Base-by-base conservation (phyloP, 2,797 vertebrate species). In the Silurus aristotelis region DNA sequence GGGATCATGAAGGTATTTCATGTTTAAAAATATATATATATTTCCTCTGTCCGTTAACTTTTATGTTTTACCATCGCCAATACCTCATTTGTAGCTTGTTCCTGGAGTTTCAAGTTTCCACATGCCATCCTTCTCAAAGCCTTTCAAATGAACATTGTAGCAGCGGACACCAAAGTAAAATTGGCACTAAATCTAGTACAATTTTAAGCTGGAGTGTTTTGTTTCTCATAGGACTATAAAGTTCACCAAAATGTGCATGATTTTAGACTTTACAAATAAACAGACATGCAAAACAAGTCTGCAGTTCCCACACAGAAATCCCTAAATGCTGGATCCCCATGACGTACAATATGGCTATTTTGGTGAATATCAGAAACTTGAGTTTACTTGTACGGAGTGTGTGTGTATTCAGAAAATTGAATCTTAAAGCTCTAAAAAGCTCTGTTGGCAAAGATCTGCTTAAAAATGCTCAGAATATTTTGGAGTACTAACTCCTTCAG, bases 381-480 rank as follows among this genome's bases (percentile, higher is more conserved):
- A 22, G 31, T 25, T 66, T 80, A 25, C 78, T 48, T 52, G 1
- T 19, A 52, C n/a, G 4, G n/a, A 80, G 38, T 22, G 3, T 77
- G 3, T 77, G 27, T 77, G 27, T 77, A 15, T 76, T 58, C 6
- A 77, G 6, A 52, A 60, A 20, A 63, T n/a, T 79, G 2, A 12
- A 79, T 8, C 20, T 63, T 79, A 46, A 63, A 79, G 60, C 60
- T 63, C 60, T 25, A 60, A 17, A 31, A 76, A 76, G 73, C 8
- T 12, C 56, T 2, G 20, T 22, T 63, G 77, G 20, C 77, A 64
- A 48, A 25, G 77, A 46, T 78, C 5, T 63, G 46, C 55, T 58
- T 13, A 12, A 68, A 84, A 68, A 68, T 77, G 14, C 63, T 77
- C 20, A 9, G 27, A 20, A 58, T 84, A 67, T 77, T 52, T 77